Percentiles rank a stretch among this genome's conserved stretches.
Evolutionary conservation across 2,888 invertebrate genomes (phyloP).

Genomic region (Drosophila monieri): DNA sequence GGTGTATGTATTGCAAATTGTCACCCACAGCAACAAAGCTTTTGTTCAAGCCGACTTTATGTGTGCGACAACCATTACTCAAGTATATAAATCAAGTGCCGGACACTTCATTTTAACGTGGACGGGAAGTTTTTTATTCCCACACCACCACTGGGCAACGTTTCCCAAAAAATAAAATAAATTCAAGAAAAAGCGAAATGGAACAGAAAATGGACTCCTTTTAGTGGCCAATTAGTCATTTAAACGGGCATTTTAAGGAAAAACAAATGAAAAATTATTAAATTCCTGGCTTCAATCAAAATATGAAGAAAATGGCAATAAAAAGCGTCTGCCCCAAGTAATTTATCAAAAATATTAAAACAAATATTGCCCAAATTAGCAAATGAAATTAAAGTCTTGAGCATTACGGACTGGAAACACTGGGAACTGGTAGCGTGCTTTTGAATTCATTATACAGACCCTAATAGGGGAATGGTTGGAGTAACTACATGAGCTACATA

Average conservation of each 20-base stretch:
- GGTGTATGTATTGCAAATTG: conserved; percentile 42
- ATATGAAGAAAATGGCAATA: neutral
- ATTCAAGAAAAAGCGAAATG: conserved; percentile 3
- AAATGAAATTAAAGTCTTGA: conserved; percentile 4
- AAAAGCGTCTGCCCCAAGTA: conserved; percentile 1
- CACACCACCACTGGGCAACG: neutral
- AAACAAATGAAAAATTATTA: conserved; percentile 11
- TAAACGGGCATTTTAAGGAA: conserved; percentile 14
- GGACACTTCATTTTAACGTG: conserved; percentile 51
- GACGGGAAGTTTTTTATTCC: conserved; percentile 14
- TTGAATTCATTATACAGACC: neutral
- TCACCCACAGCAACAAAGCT: conserved; percentile 32
- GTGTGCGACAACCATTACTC: conserved; percentile 58
- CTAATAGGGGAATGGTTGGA: conserved; percentile 2
- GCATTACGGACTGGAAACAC: conserved; percentile 1
- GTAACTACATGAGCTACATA: conserved; percentile 13
- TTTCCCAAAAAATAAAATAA: conserved; percentile 3
- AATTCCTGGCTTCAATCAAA: neutral
- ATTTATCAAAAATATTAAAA: conserved; percentile 10
- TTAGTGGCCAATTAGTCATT: conserved; percentile 62
- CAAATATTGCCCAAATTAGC: neutral
- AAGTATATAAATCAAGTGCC: conserved; percentile 63
- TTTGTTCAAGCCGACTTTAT: conserved; percentile 32
- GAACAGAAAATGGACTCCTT: conserved; percentile 41
- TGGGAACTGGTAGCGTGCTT: conserved; percentile 6